These are phyloP conservation scores for Leptestheria dahalacensis DNA, from an alignment of 1,140 invertebrate species.

Conservation along the genomic window DNA sequence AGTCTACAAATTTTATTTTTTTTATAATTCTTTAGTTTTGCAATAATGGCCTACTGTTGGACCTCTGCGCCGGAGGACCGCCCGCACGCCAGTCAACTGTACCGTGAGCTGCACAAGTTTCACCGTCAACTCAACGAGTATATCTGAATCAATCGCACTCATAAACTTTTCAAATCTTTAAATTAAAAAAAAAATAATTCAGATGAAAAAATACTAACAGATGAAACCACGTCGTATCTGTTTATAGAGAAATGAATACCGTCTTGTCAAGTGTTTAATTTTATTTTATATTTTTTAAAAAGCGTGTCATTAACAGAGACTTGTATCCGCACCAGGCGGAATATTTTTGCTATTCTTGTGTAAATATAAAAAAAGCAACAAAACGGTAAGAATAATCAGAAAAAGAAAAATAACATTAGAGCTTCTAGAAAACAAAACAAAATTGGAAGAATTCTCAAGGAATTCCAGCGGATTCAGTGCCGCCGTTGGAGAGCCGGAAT, in stretches of 20 bases:
- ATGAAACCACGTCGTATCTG: too few species aligned
- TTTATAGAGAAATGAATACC: too few species aligned
- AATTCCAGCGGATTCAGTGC: neutral
- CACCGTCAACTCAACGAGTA: conserved; percentile 13
- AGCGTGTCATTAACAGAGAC: too few species aligned
- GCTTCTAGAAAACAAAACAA: too few species aligned
- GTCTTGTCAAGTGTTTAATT: too few species aligned
- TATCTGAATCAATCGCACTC: conserved; percentile 6
- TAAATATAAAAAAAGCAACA: too few species aligned
- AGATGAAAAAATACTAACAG: neutral
- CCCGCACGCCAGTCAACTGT: conserved; percentile 66
- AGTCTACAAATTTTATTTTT: neutral
- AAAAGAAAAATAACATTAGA: too few species aligned
- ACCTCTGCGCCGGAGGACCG: conserved; percentile 55
- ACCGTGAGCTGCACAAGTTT: conserved; percentile 75
- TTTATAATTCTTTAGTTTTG: conserved; percentile 46
- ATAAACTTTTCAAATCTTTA: neutral
- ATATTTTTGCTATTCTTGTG: too few species aligned
- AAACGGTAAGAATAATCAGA: too few species aligned
- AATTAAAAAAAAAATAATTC: neutral
- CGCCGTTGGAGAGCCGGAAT: neutral
- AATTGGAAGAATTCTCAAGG: too few species aligned
- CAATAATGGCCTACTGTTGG: conserved; percentile 86
- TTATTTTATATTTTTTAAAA: too few species aligned
- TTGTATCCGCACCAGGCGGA: too few species aligned